Evolutionary conservation across 2,113 vertebrate genomes (phyloP).

Genomic region (Cololabis saira): DNA sequence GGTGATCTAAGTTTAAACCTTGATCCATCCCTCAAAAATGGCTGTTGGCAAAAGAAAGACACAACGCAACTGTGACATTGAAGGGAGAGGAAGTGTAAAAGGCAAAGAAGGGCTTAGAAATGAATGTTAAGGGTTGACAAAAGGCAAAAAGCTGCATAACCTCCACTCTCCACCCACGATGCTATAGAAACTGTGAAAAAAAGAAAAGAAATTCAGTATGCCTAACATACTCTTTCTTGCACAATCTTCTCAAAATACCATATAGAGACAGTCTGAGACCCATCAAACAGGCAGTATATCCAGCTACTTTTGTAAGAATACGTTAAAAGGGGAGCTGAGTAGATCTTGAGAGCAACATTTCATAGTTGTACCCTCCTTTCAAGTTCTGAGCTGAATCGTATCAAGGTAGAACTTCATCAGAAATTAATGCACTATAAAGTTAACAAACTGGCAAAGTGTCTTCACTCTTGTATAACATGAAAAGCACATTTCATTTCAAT

Average conservation of each 20-base stretch:
- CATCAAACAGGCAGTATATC: neutral
- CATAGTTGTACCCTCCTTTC: constrained; percentile 22
- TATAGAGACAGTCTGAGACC: constrained; percentile 34
- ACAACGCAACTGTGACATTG: constrained; percentile 57
- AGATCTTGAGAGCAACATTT: too few relatives aligned
- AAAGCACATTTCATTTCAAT: constrained; percentile 25
- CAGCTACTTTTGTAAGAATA: too few relatives aligned
- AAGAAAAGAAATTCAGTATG: constrained; percentile 21
- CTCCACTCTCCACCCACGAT: constrained; percentile 70
- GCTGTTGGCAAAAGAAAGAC: constrained; percentile 60
- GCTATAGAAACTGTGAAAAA: constrained; percentile 30
- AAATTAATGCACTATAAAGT: constrained; percentile 65
- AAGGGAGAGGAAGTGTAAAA: constrained; percentile 54
- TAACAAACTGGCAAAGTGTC: constrained; percentile 52
- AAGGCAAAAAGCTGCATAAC: constrained; percentile 76
- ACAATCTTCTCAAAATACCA: constrained; percentile 36
- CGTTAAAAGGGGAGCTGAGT: too few relatives aligned
- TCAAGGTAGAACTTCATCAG: constrained; percentile 50
- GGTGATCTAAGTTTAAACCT: constrained; percentile 62
- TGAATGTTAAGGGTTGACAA: constrained; percentile 67
- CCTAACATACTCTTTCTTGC: constrained; percentile 43
- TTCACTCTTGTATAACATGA: constrained; percentile 37
- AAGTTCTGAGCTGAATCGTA: constrained; percentile 48
- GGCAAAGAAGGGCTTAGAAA: constrained; percentile 71
- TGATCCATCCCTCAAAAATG: constrained; percentile 51